Evolutionary conservation across 2,888 invertebrate species (phyloP).

Genomic region (Aproaerema taeniolella): DNA sequence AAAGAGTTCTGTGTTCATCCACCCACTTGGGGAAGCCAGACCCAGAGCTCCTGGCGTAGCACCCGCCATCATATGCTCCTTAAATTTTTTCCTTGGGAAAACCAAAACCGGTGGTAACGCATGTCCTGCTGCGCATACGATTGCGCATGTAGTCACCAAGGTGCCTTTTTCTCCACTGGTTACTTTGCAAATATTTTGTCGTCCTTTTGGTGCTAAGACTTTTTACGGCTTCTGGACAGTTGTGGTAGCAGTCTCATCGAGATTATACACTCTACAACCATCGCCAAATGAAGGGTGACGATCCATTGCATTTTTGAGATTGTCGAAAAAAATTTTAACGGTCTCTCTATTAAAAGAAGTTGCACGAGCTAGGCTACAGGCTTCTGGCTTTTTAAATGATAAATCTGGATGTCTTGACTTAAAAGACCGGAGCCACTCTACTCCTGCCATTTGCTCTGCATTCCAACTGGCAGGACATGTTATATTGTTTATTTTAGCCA

Average conservation of each 20-base stretch:
- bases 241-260: conserved; percentile 5
- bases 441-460: conserved; percentile 13
- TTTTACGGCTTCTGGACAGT: conserved; percentile 6
- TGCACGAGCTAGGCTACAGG: too few species aligned
- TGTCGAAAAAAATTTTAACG: too few species aligned
- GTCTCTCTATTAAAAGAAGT: too few species aligned
- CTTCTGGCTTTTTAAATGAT: too few species aligned
- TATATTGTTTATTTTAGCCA: conserved; percentile 16
- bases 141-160: conserved; percentile 29
- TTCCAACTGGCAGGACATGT: conserved; percentile 13
- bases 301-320: too few species aligned
- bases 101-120: conserved; percentile 25
- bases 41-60: conserved; percentile 41
- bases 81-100: too few species aligned
- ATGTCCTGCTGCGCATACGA: conserved; percentile 26
- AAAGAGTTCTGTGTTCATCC: conserved; percentile 37
- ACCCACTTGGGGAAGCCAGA: conserved; percentile 34
- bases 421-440: conserved; percentile 14
- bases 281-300: too few species aligned
- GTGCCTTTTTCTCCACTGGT: conserved; percentile 21
- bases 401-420: conserved; percentile 11
- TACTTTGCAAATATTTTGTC: conserved; percentile 1
- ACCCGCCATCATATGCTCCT: conserved; percentile 29
- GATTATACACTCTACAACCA: too few species aligned
- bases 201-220: conserved; percentile 1